Conservation (phyloP, 23 tunicate species). For the Trididemnum miniatum region DNA sequence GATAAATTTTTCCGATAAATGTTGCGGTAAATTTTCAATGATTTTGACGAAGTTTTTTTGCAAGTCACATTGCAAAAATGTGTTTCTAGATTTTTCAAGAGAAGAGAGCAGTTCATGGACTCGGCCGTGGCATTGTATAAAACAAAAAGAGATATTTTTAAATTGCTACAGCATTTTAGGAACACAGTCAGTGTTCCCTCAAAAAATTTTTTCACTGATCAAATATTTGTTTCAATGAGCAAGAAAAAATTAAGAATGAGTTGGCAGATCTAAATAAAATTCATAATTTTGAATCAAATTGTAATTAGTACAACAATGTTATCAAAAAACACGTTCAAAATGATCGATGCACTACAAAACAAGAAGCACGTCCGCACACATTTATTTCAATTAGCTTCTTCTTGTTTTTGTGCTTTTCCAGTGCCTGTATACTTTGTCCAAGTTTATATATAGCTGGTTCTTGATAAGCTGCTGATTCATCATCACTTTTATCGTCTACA, state of each 20-base stretch:
- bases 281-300: background rate
- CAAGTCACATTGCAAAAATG: too few species aligned
- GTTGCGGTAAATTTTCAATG: too few species aligned
- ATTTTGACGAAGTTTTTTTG: too few species aligned
- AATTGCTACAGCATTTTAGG: too few species aligned
- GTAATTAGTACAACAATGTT: background rate
- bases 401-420: conserved; percentile 34
- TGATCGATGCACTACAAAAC: too few species aligned
- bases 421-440: conserved; percentile 24
- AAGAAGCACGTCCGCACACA: too few species aligned
- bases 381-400: conserved; percentile 6
- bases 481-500: conserved; percentile 1
- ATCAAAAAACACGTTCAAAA: background rate
- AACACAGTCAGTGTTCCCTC: background rate
- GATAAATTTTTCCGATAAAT: too few species aligned
- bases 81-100: too few species aligned
- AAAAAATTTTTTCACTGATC: background rate
- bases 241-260: background rate
- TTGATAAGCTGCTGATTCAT: conserved; percentile 23
- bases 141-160: too few species aligned
- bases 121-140: too few species aligned
- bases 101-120: too few species aligned
- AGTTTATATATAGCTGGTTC: conserved; percentile 24
- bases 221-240: background rate
- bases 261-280: background rate